Percentiles rank a stretch among this genome's conserved stretches.
Conservation (phyloP, 2,797 vertebrate genomes). For the Arrhamphus sclerolepis region DNA sequence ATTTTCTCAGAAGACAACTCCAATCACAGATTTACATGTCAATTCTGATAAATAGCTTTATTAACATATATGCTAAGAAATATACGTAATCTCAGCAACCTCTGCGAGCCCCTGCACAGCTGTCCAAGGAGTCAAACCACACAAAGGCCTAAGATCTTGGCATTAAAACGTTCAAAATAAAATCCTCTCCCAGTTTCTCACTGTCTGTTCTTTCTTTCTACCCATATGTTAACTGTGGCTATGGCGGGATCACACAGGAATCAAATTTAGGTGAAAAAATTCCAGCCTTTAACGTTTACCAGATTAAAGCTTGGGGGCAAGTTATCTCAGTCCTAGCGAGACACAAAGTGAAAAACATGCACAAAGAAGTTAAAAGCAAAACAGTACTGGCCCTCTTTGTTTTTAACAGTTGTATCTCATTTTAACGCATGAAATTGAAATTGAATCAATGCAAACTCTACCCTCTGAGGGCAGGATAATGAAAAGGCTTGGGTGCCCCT, state of each 20-base stretch:
- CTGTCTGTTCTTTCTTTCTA: constrained; percentile 20
- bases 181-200: constrained; percentile 37
- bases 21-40: constrained; percentile 49
- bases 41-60: constrained; percentile 44
- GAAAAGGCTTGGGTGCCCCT: constrained; percentile 73
- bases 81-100: constrained; percentile 42
- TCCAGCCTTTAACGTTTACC: constrained; percentile 74
- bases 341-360: constrained; percentile 62
- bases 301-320: constrained; percentile 78
- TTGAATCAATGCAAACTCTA: constrained; percentile 71
- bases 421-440: constrained; percentile 81
- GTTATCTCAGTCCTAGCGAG: constrained; percentile 69
- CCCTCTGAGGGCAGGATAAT: constrained; percentile 69
- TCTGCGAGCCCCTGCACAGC: constrained; percentile 34
- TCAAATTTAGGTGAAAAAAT: constrained; percentile 70
- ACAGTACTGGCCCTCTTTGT: constrained; percentile 46
- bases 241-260: constrained; percentile 61
- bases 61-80: constrained; percentile 24
- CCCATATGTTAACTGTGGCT: constrained; percentile 62
- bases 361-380: constrained; percentile 66
- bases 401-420: constrained; percentile 71
- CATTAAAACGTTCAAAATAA: constrained; percentile 58
- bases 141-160: constrained; percentile 34
- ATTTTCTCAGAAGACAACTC: constrained; percentile 42
- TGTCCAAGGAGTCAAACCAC: constrained; percentile 39